Conservation (phyloP, 2,888 invertebrate species). For the Hypomecis atomaria region DNA sequence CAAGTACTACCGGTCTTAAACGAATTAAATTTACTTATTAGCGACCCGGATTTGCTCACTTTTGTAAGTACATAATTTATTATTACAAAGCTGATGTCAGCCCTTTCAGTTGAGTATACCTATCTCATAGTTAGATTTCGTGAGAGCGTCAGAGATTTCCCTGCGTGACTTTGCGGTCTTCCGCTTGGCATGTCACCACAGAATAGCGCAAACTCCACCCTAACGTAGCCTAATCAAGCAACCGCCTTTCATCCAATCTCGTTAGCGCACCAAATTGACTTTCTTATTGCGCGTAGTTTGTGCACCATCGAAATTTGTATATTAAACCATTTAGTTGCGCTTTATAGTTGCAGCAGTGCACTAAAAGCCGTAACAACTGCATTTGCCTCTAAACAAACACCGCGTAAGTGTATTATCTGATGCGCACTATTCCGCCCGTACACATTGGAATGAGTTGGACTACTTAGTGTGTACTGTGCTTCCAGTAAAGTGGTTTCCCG, state of each 20-base stretch:
- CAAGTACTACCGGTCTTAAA: not conserved
- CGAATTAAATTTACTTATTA: not conserved
- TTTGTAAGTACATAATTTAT: no score
- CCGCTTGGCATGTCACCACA: slow-evolving; percentile 63
- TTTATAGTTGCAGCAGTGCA: slow-evolving; percentile 60
- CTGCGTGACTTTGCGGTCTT: slow-evolving; percentile 64
- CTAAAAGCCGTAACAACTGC: slow-evolving; percentile 71
- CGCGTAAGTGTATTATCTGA: slow-evolving; percentile 69
- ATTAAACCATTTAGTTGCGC: slow-evolving; percentile 65
- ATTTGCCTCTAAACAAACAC: slow-evolving; percentile 70
- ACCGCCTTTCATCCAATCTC: slow-evolving; percentile 73
- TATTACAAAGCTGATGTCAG: slow-evolving; percentile 6
- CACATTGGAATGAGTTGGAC: slow-evolving; percentile 67
- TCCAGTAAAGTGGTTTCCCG: slow-evolving; percentile 67
- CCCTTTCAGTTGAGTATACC: slow-evolving; percentile 4
- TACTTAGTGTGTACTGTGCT: slow-evolving; percentile 65
- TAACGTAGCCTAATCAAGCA: slow-evolving; percentile 74
- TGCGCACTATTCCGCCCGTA: slow-evolving; percentile 55
- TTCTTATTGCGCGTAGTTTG: slow-evolving; percentile 68
- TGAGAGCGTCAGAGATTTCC: slow-evolving; percentile 33
- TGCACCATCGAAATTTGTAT: slow-evolving; percentile 64
- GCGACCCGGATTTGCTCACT: not conserved
- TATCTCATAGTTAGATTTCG: slow-evolving; percentile 12
- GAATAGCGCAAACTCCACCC: slow-evolving; percentile 49
- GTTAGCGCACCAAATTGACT: slow-evolving; percentile 76